Base-by-base conservation (phyloP, 2,113 vertebrate species). In the Rissa tridactyla region DNA sequence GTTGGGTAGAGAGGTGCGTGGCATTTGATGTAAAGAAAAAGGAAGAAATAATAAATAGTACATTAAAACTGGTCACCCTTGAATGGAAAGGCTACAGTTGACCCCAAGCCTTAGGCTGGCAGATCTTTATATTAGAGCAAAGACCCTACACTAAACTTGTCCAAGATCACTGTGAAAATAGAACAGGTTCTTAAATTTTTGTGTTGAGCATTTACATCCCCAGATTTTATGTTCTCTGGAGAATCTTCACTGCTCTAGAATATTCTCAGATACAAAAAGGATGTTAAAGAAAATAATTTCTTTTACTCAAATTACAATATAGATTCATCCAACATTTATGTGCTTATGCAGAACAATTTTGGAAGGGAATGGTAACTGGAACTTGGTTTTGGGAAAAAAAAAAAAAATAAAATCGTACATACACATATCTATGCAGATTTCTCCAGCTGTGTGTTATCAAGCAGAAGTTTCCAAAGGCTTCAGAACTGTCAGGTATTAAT, bases 181-280 rank as follows among this genome's bases (percentile, higher is more conserved):
- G 25, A 81, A 44, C 3, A 83, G 18, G 6, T 27, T 86, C 16
- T 78, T 77, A 58, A 47, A 61, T 61, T 58, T 88, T 78, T 81
- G 13, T 81, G 38, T 44, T 71, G 42, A 64, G 12, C 29, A 25
- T 34, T 71, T 79, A 25, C 2, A 8, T 44, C 16, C 27, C 16
- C 29, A 71, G 30, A 29, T 82, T 91, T 94, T 65, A 42, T 9
- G 26, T 29, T 55, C 13, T 86, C 46, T 70, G 72, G 77, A 30
- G 9, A 15, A 47, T n/a, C 15, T 62, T 68, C 25, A 8, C 13
- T 55, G 25, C 57, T 86, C 13, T 40, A 55, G 47, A 32, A 10
- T 66, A 20, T 44, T 86, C 51, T 82, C 1, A 2, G 4, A 30
- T 29, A 57, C 2, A 6, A 49, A 70, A 82, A 38, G 0, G 3